These are phyloP conservation scores for Hassar affinis DNA, from an alignment of 2,113 vertebrate species.

Conservation along the genomic window DNA sequence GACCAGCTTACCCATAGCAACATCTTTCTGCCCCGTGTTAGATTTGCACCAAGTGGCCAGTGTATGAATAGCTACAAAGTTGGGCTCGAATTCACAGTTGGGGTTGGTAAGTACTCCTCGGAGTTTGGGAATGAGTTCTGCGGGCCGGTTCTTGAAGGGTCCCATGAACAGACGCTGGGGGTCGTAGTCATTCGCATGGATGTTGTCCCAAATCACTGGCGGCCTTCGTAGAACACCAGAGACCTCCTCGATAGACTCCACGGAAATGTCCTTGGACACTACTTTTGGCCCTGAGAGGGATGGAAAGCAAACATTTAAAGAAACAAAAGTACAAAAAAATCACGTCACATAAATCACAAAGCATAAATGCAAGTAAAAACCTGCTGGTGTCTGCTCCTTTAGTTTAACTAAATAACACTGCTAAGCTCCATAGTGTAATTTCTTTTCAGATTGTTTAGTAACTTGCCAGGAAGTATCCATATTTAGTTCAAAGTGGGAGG, in stretches of 20 bases:
- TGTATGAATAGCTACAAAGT: conserved; percentile 94
- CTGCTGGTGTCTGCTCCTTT: background rate
- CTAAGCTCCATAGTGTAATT: background rate
- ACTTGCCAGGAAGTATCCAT: background rate
- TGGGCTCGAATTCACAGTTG: conserved; percentile 98
- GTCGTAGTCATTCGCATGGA: conserved; percentile 98
- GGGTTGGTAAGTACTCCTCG: conserved; percentile 95
- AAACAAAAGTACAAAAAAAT: background rate
- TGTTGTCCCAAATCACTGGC: conserved; percentile 98
- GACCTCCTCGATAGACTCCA: conserved; percentile 95
- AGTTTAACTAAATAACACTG: background rate
- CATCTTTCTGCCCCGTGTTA: conserved; percentile 79
- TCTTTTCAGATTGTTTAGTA: background rate
- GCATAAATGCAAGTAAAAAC: background rate
- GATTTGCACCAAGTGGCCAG: conserved; percentile 95
- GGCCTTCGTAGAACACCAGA: conserved; percentile 88
- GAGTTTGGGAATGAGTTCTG: conserved; percentile 89
- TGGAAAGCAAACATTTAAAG: background rate
- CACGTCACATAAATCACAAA: background rate
- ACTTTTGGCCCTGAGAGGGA: conserved; percentile 87
- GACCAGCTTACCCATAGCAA: conserved; percentile 84
- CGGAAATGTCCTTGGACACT: conserved; percentile 94
- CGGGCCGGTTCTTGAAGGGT: conserved; percentile 92
- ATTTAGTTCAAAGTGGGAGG: background rate
- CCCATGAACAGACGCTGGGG: conserved; percentile 94